Base-by-base conservation (phyloP, 2,888 invertebrate genomes). In the Tromatobia lineatoria region DNA sequence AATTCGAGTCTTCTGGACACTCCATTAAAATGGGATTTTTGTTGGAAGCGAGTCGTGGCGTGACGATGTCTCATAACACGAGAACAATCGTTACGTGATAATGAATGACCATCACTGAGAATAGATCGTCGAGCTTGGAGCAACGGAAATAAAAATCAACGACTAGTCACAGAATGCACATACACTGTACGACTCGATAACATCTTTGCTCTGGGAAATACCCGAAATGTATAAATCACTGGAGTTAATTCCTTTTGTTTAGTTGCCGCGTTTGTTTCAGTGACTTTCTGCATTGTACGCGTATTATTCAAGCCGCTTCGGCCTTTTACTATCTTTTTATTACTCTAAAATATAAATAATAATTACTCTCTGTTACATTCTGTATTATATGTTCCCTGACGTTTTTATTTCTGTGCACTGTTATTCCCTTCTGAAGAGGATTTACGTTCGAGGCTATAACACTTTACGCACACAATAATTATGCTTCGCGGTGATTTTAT, bases 31-130 rank as follows among this genome's bases (percentile, higher is more conserved):
- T 50, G 29, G 75, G 23, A 75, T 75, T 75, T 64, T 52, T 23
- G 50, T 75, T 34, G 47, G 61, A 45, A 13, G 20, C 42, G 45
- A 18, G 47, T 64, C 75, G 77, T 82, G 47, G 79, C 79, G 83
- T 83, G 75, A 83, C 79, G 75, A 80, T 75, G 74, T 54, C 34
- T 75, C 69, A 38, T 57, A 70, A 66, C 70, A 75, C 50, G 75
- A 75, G 75, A 80, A 83, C 79, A 83, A 80, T 83, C 70, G 79
- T 83, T 83, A 77, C 80, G 80, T 77, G 80, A 83, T 83, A 80
- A 77, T 83, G 83, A 78, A 84, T 80, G 83, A 80, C 80, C 80
- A 73, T 76, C 80, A 77, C 64, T 69, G 73, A 38, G 77, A 80
- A 80, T 83, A 77, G 52, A 73, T 83, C 73, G 83, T 69, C 77